Evolutionary conservation across 2,797 vertebrate genomes (phyloP).

Genomic region (Xyrichtys novacula): DNA sequence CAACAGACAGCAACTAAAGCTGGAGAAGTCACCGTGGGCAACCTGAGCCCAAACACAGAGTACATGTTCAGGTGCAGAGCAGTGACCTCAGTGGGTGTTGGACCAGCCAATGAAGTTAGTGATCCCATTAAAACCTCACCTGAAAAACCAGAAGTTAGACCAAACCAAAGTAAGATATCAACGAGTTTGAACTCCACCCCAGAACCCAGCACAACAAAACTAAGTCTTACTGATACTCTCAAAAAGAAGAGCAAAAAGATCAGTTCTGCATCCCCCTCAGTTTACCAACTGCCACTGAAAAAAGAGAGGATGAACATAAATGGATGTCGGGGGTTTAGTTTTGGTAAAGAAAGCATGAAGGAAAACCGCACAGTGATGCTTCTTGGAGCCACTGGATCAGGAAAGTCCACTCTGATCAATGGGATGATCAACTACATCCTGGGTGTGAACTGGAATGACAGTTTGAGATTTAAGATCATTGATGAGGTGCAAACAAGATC

Average conservation of each 20-base stretch:
- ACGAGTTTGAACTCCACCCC: slow-evolving; percentile 41
- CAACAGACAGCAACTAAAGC: background rate
- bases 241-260: slow-evolving; percentile 11
- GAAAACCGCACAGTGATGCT: slow-evolving; percentile 44
- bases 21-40: slow-evolving; percentile 43
- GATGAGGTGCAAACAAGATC: slow-evolving; percentile 37
- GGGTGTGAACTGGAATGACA: slow-evolving; percentile 54
- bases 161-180: slow-evolving; percentile 31
- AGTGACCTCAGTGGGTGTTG: slow-evolving; percentile 49
- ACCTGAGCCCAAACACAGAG: slow-evolving; percentile 52
- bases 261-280: background rate
- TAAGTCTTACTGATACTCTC: slow-evolving; percentile 20
- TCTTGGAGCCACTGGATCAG: slow-evolving; percentile 38
- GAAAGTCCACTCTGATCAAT: slow-evolving; percentile 29
- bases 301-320: slow-evolving; percentile 14
- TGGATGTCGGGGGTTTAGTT: slow-evolving; percentile 14
- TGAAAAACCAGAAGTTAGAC: slow-evolving; percentile 23
- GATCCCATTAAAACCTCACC: slow-evolving; percentile 44
- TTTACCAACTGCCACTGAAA: slow-evolving; percentile 40
- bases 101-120: slow-evolving; percentile 29
- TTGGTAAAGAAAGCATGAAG: slow-evolving; percentile 29
- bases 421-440: slow-evolving; percentile 64
- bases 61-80: slow-evolving; percentile 70
- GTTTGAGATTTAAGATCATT: slow-evolving; percentile 40
- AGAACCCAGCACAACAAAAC: slow-evolving; percentile 27